These are phyloP conservation scores for Fistularia tabacaria DNA, from an alignment of 2,797 vertebrate genomes.

Conservation along the genomic window DNA sequence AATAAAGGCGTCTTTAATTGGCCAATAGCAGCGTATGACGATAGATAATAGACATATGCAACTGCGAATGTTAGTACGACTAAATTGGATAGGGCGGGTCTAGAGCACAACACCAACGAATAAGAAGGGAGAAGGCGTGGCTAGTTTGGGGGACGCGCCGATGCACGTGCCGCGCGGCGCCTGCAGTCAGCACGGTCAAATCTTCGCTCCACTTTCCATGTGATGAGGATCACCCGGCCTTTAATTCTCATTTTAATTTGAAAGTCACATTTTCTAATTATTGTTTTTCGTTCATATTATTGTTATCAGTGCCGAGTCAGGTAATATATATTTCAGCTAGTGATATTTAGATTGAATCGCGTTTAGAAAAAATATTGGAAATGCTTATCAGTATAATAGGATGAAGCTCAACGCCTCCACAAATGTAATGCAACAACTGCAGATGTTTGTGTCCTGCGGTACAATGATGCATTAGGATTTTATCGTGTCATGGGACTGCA, in stretches of 20 bases:
- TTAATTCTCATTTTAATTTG: not conserved
- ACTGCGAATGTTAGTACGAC: conserved; percentile 11
- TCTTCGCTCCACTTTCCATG: no score
- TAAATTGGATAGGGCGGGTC: conserved; percentile 10
- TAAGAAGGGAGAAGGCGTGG: conserved; percentile 6
- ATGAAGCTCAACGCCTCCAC: no score
- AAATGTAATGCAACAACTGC: no score
- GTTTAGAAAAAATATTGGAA: no score
- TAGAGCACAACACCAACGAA: conserved; percentile 8
- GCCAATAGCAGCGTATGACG: conserved; percentile 31
- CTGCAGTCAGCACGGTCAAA: not conserved
- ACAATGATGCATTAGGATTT: no score
- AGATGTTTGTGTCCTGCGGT: no score
- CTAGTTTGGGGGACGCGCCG: not conserved
- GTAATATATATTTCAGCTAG: no score
- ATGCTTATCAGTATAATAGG: no score
- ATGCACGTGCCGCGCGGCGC: conserved; percentile 26
- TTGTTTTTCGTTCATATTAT: not conserved
- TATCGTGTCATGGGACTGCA: no score
- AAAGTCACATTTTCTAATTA: not conserved
- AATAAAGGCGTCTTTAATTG: rapidly evolving
- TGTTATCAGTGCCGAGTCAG: not conserved
- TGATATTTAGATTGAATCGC: no score
- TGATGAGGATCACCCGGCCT: no score
- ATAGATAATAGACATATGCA: rapidly evolving